These are phyloP conservation scores for Lanius collurio DNA, from an alignment of 2,113 vertebrate genomes.

Conservation along the genomic window DNA sequence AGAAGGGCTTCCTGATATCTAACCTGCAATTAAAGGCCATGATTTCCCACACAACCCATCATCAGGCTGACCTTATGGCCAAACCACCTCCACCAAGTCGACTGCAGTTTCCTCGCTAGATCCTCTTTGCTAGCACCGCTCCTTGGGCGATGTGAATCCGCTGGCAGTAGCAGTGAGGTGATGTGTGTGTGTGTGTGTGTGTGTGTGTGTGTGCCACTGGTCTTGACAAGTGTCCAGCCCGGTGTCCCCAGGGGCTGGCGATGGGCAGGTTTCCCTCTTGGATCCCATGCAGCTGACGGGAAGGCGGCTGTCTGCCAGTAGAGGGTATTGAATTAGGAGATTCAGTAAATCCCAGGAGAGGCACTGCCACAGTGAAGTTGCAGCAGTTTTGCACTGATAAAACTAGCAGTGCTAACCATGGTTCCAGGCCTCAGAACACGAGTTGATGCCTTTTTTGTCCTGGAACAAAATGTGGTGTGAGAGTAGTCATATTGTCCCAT, in stretches of 20 bases:
- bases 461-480: neutral
- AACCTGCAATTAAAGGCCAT: conserved; percentile 36
- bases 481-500: neutral
- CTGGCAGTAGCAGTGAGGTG: neutral
- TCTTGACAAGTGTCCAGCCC: neutral
- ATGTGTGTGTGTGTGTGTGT: neutral
- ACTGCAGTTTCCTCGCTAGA: neutral
- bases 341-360: neutral
- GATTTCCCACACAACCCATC: neutral
- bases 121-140: neutral
- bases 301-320: neutral
- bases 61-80: conserved; percentile 2
- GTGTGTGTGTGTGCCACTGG: neutral
- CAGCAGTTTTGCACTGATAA: conserved; percentile 41
- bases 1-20: conserved; percentile 2
- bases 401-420: neutral
- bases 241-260: fast-evolving
- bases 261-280: neutral
- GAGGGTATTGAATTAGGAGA: conserved; percentile 3
- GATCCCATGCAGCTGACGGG: neutral
- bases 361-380: neutral
- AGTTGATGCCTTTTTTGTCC: neutral
- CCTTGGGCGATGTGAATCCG: neutral
- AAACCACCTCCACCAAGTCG: neutral
- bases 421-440: neutral